phyloP scores from a whole-genome alignment of 2,797 vertebrate species.

The Acanthurus tractus region DNA sequence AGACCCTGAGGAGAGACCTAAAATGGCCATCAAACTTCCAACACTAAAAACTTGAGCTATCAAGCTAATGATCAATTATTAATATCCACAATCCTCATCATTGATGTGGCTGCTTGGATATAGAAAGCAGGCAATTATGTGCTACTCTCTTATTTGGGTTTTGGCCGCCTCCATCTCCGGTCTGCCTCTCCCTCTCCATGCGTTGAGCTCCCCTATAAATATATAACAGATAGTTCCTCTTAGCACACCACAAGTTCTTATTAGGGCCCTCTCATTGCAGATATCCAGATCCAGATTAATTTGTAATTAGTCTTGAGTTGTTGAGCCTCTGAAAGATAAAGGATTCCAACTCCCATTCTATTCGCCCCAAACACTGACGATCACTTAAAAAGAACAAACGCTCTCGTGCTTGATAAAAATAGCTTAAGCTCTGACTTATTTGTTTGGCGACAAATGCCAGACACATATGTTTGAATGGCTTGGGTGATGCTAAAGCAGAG shows the following conservation, averaged over 20 bases:
- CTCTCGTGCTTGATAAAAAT: conserved; percentile 86
- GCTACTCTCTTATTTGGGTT: conserved; percentile 80
- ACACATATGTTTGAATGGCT: conserved; percentile 86
- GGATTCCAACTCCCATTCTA: conserved; percentile 85
- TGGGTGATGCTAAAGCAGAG: conserved; percentile 78
- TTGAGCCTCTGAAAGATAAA: conserved; percentile 90
- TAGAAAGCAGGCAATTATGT: conserved; percentile 87
- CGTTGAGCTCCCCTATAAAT: conserved; percentile 85
- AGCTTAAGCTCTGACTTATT: conserved; percentile 87
- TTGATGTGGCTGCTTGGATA: conserved; percentile 83
- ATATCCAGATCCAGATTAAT: conserved; percentile 91
- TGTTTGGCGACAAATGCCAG: conserved; percentile 86
- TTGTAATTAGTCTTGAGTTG: conserved; percentile 92
- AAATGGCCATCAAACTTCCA: conserved; percentile 78
- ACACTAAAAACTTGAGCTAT: conserved; percentile 82
- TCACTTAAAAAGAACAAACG: conserved; percentile 88
- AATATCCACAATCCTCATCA: conserved; percentile 85
- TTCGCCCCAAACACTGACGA: conserved; percentile 85
- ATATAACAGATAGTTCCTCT: conserved; percentile 86
- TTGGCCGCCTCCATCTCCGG: conserved; percentile 74
- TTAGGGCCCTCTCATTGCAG: conserved; percentile 86
- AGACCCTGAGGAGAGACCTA: conserved; percentile 68
- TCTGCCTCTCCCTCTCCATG: conserved; percentile 73
- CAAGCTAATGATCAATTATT: conserved; percentile 88
- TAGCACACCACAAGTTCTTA: conserved; percentile 82